Evolutionary conservation across 2,888 invertebrate species (phyloP).

Genomic region (Mechanitis mazaeus): DNA sequence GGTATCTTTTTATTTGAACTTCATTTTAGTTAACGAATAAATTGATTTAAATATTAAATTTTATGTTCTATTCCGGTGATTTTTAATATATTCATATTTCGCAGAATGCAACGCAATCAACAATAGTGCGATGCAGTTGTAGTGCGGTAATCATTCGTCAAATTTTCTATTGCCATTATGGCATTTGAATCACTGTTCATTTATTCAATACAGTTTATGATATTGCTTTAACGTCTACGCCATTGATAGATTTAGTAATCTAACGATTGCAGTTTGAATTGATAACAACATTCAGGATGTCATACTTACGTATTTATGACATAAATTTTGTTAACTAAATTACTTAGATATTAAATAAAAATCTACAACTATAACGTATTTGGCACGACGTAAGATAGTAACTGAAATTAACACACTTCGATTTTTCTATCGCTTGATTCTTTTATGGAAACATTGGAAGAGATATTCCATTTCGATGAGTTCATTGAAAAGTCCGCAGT

Average conservation of each 20-base stretch:
- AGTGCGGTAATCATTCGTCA: constrained; percentile 22
- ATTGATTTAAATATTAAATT: constrained; percentile 1
- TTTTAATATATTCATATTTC: constrained; percentile 4
- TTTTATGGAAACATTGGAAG: constrained; percentile 70
- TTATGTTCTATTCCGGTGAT: not conserved
- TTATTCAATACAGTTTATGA: constrained; percentile 5
- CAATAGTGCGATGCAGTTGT: constrained; percentile 3
- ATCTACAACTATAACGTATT: constrained; percentile 18
- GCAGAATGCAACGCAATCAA: constrained; percentile 1
- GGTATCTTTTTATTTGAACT: too few species aligned
- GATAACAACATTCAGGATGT: too few species aligned
- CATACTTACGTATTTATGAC: too few species aligned
- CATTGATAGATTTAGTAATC: not conserved
- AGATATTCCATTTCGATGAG: constrained; percentile 72
- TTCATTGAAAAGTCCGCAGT: constrained; percentile 76
- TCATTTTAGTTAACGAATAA: not conserved
- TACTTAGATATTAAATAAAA: constrained; percentile 2
- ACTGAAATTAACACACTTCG: constrained; percentile 30
- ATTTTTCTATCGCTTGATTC: constrained; percentile 64
- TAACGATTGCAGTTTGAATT: not conserved
- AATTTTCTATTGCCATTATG: constrained; percentile 18
- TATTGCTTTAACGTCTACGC: not conserved
- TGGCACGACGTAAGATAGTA: constrained; percentile 23
- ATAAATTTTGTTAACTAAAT: not conserved
- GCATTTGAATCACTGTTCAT: constrained; percentile 14